Evolutionary conservation across 1,140 invertebrate species (phyloP), one percentile per base, ranked within the genome.

Genomic region (Temnothorax curvispinosus): DNA sequence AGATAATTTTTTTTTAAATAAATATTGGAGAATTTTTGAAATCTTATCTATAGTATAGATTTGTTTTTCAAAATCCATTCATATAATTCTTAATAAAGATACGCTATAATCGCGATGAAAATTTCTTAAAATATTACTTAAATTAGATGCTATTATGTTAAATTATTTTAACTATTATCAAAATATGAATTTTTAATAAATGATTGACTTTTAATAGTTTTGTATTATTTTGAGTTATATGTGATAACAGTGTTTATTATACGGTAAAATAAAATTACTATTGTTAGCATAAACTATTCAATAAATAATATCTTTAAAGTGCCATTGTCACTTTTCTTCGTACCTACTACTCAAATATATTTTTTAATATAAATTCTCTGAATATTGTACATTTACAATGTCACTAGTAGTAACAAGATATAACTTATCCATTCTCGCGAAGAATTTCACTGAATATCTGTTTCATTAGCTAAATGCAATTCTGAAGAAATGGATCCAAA

Each of bases 381-480:
- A 75, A 41, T 75, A 5, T 27, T 56, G n/a, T 18, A 76, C n/a
- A 58, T 60, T 76, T 60, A 41, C 3, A 7, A 41, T 58, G 27
- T 27, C 27, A 38, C 2, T 54, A 50, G 35, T 72, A 41, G 5
- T 54, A 32, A 38, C 18, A 13, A 56, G 41, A 54, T 38, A 75
- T 41, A 41, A 75, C 27, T 50, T 47, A 0, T 74, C 5, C 15
- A 54, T 5, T 54, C 15, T n/a, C 52, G 52, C 18, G 15, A 4
- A 54, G 15, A 54, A n/a, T 54, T 54, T 54, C 18, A 54, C 18
- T 54, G 15, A 54, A 54, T 9, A 81, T 41, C 21, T 54, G 35
- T 54, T 81, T 81, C 4, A n/a, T 72, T 47, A 41, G 15, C 6
- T 44, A 71, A 84, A 75, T 75, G 27, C 32, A 38, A 72, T 75